Base-by-base conservation (phyloP, 2,797 vertebrate species). In the Alca torda region DNA sequence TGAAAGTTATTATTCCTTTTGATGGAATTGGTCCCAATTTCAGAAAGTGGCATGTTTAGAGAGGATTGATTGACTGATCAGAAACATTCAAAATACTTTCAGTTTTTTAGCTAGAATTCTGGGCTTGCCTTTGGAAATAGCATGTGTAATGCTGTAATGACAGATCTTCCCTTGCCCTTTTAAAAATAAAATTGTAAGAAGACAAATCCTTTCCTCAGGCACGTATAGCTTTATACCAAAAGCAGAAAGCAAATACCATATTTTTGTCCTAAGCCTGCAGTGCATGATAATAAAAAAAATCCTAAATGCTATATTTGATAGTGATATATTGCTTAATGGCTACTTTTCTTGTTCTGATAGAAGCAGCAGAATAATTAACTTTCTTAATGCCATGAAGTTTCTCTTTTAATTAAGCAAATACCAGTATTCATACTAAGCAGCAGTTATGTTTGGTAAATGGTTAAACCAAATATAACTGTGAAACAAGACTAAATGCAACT, bases 1-100 rank as follows among this genome's bases (percentile, higher is more conserved):
- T 74, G 87, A 97, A 96, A 96, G 95, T 73, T 92, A 79, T 95
- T 91, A 72, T 96, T 95, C 91, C 11, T 94, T 97, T 96, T 96
- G 85, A 88, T 90, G 68, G 50, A 51, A 28, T 28, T 16, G 24
- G 33, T 92, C 76, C 78, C 65, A 83, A 2, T 95, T 98, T 96
- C 89, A 95, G 83, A 94, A 95, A 59, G 59, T 37, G 16, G 7
- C 86, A 54, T 73, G 57, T 95, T 97, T 83, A 94, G n/a, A 73
- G 56, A 93, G 84, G 72, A 93, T 77, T 96, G 94, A 93, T 57
- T 78, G 37, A 74, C 63, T 18, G 30, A 95, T 97, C 69, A 90
- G 89, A 97, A 97, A 89, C 89, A 90, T 76, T 86, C 82, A 81
- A 94, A 95, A 90, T 82, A 76, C 67, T 95, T 97, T 57, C 50